These are phyloP conservation scores for Ellobium chinense DNA, from an alignment of 2,888 invertebrate species.

Conservation along the genomic window DNA sequence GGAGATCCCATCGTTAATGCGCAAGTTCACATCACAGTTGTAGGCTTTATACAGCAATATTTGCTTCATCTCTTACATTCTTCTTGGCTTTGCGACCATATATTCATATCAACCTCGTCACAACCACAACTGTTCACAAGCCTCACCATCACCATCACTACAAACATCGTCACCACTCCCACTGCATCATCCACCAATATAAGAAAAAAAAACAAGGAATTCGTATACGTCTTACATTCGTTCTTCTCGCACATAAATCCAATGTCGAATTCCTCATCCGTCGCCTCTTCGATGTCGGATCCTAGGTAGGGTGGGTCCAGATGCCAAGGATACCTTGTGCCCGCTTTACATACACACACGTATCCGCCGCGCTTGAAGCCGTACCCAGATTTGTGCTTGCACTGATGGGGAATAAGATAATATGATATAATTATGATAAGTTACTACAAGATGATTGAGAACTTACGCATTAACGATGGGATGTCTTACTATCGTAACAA, in stretches of 20 bases:
- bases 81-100: too few relatives aligned
- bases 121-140: background rate
- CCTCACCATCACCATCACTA: background rate
- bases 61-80: too few relatives aligned
- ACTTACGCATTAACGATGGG: too few relatives aligned
- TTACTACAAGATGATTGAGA: too few relatives aligned
- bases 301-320: constrained; percentile 92
- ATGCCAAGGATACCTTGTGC: constrained; percentile 89
- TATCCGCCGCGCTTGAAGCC: constrained; percentile 95
- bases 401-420: constrained; percentile 82
- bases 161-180: background rate
- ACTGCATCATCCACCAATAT: background rate
- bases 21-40: too few relatives aligned
- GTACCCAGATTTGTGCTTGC: constrained; percentile 96
- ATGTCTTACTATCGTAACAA: background rate
- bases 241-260: constrained; percentile 58
- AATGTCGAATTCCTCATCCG: constrained; percentile 92
- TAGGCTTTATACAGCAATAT: too few relatives aligned
- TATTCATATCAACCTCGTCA: background rate
- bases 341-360: constrained; percentile 86
- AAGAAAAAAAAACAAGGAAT: too few relatives aligned
- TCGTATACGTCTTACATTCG: constrained; percentile 59
- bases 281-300: constrained; percentile 94
- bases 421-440: too few relatives aligned
- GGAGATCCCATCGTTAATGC: too few relatives aligned